Base-by-base conservation (phyloP, 2,888 invertebrate species). In the Drosophila prostipennis region DNA sequence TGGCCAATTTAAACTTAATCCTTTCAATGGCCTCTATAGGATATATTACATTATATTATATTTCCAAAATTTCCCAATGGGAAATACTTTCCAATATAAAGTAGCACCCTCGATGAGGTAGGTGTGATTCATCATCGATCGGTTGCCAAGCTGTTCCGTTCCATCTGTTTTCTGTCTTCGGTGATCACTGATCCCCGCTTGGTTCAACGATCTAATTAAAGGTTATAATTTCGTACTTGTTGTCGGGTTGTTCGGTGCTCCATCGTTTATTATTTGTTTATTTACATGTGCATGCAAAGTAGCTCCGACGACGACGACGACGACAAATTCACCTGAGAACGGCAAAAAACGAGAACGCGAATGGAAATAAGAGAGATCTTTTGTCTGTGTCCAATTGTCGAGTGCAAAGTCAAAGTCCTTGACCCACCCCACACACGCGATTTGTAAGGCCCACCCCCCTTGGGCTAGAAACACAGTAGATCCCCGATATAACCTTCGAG, bases 161-260 rank as follows among this genome's bases (percentile, higher is more conserved):
- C 46, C 39, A 46, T 46, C 45, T 46, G 45, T 46, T 13, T 36
- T 23, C 34, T 74, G 76, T 69, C 77, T 59, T 77, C 57, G 69
- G 76, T 68, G 76, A 34, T 34, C 64, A 67, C 53, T 64, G 64
- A 49, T 70, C 58, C 54, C 72, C 40, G 67, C 52, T 75, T 86
- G 86, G 90, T 89, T 89, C 89, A 89, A 89, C 78, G 89, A 80
- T 89, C 90, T 85, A 89, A 89, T 89, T 90, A 89, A 89, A 89
- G 89, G 84, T 87, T 84, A 87, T 78, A 87, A 61, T 58, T 59
- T 65, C 29, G 42, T 74, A 57, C 52, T 55, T 48, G 32, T 37
- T 46, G 74, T 46, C 48, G 46, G 13, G 16, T 48, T 48, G 16
- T 34, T 48, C 32, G 34, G 16, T 34, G 16, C 48, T 16, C 34